phyloP scores from a whole-genome alignment of 1,140 invertebrate species.

The Nasonia vitripennis region DNA sequence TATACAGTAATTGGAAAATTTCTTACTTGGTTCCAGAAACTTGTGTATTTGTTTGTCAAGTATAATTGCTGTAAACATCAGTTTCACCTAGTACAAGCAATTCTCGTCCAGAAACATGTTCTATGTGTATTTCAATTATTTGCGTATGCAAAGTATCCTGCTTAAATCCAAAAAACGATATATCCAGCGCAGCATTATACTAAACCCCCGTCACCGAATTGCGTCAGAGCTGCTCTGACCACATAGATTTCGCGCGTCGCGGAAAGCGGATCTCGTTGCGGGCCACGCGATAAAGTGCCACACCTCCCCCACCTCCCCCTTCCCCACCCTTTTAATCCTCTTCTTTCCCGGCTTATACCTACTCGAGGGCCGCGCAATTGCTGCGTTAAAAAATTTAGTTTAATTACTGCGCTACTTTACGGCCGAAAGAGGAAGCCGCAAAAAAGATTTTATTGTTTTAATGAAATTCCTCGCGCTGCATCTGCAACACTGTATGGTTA shows the following conservation, averaged over 20 bases:
- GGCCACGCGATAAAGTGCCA: neutral
- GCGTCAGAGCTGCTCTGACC: neutral
- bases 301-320: neutral
- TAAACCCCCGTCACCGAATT: neutral
- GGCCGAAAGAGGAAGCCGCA: neutral
- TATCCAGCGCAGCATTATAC: too few relatives aligned
- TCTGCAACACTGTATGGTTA: neutral
- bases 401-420: slow-evolving; percentile 36
- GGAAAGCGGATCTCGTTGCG: neutral
- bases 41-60: too few relatives aligned
- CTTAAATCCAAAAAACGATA: too few relatives aligned
- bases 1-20: too few relatives aligned
- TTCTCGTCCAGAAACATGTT: too few relatives aligned
- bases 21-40: too few relatives aligned
- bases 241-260: neutral
- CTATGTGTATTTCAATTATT: too few relatives aligned
- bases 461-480: slow-evolving; percentile 3
- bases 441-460: slow-evolving; percentile 25
- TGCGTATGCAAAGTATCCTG: too few relatives aligned
- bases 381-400: slow-evolving; percentile 42
- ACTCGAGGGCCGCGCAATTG: neutral
- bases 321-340: neutral
- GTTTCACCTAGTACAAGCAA: too few relatives aligned
- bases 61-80: too few relatives aligned
- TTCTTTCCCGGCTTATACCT: neutral